These are phyloP conservation scores for Cantharis lateralis DNA, from an alignment of 2,888 invertebrate species.

Conservation along the genomic window DNA sequence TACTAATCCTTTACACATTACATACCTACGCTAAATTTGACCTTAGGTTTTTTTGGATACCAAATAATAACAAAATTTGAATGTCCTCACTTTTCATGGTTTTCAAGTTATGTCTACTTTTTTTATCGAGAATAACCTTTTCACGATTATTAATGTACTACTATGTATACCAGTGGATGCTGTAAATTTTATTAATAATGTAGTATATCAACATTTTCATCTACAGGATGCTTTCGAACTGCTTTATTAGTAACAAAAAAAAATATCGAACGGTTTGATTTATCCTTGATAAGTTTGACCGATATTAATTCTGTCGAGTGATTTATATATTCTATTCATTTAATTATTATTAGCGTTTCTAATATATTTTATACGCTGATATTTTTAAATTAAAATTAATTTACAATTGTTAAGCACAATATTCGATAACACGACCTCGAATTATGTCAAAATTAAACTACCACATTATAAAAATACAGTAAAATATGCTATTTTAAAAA, in stretches of 20 bases:
- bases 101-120: not conserved
- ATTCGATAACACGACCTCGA: not conserved
- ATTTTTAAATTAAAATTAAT: not conserved
- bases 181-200: not conserved
- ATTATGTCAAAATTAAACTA: not conserved
- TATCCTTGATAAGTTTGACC: not conserved
- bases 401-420: not conserved
- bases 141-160: not conserved
- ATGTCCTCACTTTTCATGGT: slow-evolving; percentile 13
- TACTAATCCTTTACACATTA: not conserved
- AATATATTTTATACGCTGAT: not conserved
- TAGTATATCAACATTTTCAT: not conserved
- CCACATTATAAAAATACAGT: not conserved
- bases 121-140: not conserved
- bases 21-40: not conserved
- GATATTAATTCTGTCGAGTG: not conserved
- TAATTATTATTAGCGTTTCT: not conserved
- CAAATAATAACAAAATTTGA: slow-evolving; percentile 12
- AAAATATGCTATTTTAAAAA: not conserved
- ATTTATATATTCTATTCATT: not conserved
- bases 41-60: slow-evolving; percentile 4
- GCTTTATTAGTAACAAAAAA: not conserved
- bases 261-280: not conserved
- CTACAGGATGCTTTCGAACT: not conserved
- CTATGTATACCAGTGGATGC: not conserved